Conservation (phyloP, 2,888 invertebrate genomes). For the Scaptomyza parva region DNA sequence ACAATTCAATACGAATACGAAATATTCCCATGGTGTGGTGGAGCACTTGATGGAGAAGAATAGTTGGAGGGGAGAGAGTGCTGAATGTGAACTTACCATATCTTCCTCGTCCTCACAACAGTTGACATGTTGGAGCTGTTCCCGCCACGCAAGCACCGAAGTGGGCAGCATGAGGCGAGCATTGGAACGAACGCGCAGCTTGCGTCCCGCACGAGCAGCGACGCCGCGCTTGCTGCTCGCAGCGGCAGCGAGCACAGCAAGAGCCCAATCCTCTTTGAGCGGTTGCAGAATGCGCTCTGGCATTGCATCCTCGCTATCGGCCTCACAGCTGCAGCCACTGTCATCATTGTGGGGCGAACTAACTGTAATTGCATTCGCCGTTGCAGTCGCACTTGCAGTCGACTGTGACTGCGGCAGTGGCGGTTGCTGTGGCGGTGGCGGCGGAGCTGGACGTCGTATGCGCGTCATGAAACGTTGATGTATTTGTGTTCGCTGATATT, state of each 20-base stretch:
- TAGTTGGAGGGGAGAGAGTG: background rate
- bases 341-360: slow-evolving; percentile 55
- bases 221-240: slow-evolving; percentile 57
- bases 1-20: background rate
- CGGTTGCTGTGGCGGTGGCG: slow-evolving; percentile 6
- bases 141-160: slow-evolving; percentile 84
- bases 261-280: slow-evolving; percentile 64
- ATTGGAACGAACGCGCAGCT: slow-evolving; percentile 62
- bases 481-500: slow-evolving; percentile 80
- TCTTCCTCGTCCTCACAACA: slow-evolving; percentile 85
- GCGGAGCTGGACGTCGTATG: slow-evolving; percentile 45
- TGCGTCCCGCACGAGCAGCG: slow-evolving; percentile 58
- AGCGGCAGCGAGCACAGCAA: slow-evolving; percentile 59
- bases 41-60: too few relatives aligned
- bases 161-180: slow-evolving; percentile 64
- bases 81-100: slow-evolving; percentile 81
- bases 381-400: background rate
- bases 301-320: slow-evolving; percentile 44
- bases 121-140: slow-evolving; percentile 80
- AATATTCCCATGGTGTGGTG: too few relatives aligned
- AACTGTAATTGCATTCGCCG: background rate
- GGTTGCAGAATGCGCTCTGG: slow-evolving; percentile 46
- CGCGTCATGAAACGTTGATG: slow-evolving; percentile 73
- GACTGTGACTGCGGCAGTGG: background rate
- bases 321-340: slow-evolving; percentile 68